A percentile compares a stretch with the other conserved stretches of the same genome.
These are phyloP conservation scores for Heteromormyrus szaboi DNA, from an alignment of 2,797 vertebrate genomes.

Conservation along the genomic window DNA sequence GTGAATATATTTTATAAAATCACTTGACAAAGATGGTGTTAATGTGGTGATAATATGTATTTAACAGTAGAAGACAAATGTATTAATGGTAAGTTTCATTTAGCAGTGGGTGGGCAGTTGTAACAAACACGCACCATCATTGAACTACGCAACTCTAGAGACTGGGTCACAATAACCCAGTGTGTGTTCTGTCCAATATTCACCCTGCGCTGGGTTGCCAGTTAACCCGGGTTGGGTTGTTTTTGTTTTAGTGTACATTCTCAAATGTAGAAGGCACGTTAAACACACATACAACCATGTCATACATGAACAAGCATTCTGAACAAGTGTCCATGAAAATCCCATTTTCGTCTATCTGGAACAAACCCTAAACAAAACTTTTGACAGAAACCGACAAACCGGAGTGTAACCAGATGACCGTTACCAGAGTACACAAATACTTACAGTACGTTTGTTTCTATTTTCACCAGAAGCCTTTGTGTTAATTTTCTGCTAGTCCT, in stretches of 20 bases:
- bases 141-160: neutral
- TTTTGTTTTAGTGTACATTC: neutral
- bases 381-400: neutral
- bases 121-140: neutral
- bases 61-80: neutral
- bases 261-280: neutral
- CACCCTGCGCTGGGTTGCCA: neutral
- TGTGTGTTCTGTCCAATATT: neutral
- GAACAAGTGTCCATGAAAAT: neutral
- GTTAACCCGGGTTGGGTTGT: neutral
- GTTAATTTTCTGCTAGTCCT: neutral
- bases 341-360: neutral
- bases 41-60: neutral
- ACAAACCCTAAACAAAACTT: neutral
- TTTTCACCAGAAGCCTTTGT: neutral
- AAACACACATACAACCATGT: neutral
- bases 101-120: neutral
- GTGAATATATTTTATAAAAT: neutral
- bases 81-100: neutral
- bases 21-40: neutral
- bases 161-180: neutral
- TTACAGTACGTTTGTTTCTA: neutral
- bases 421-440: neutral
- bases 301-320: neutral
- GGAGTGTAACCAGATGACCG: neutral